Evolutionary conservation across 2,888 invertebrate species (phyloP).

Genomic region (Watsonalla binaria): DNA sequence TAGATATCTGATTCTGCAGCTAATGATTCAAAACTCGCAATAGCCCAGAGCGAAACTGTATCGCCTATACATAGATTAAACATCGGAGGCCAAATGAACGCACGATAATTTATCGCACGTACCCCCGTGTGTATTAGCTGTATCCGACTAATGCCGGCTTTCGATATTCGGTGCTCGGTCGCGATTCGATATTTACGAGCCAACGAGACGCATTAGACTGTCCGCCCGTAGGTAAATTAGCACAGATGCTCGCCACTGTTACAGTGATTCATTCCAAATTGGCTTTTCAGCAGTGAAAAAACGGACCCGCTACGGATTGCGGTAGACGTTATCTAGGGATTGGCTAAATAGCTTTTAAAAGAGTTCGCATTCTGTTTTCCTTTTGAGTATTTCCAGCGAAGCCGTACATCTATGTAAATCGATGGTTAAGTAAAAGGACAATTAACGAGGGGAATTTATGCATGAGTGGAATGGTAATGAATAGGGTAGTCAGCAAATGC

Average conservation of each 20-base stretch:
- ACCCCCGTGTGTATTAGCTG: slow-evolving; percentile 77
- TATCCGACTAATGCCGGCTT: slow-evolving; percentile 78
- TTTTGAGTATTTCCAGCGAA: slow-evolving; percentile 19
- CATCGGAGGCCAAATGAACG: slow-evolving; percentile 77
- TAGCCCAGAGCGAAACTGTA: slow-evolving; percentile 53
- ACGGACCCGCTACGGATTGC: slow-evolving; percentile 47
- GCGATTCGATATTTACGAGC: slow-evolving; percentile 75
- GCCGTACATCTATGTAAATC: not conserved
- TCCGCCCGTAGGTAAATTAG: slow-evolving; percentile 78
- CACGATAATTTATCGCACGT: slow-evolving; percentile 74
- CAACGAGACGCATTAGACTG: slow-evolving; percentile 76
- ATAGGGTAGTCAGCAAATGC: slow-evolving; percentile 21
- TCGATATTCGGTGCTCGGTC: slow-evolving; percentile 77
- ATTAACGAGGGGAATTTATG: slow-evolving; percentile 1
- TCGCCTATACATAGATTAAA: slow-evolving; percentile 71
- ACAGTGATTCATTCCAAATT: slow-evolving; percentile 79
- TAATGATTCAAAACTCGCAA: slow-evolving; percentile 47
- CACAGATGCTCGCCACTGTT: slow-evolving; percentile 77
- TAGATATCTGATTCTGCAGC: slow-evolving; percentile 17
- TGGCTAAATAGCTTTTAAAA: slow-evolving; percentile 70
- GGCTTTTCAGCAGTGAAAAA: slow-evolving; percentile 75
- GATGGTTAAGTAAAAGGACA: not conserved
- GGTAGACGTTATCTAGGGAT: slow-evolving; percentile 65
- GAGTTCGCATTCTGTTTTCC: slow-evolving; percentile 51
- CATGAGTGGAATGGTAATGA: slow-evolving; percentile 1